A percentile compares a stretch with the other conserved stretches of the same genome.
Evolutionary conservation across 2,797 vertebrate genomes (phyloP).

Genomic region (Bradypus variegatus): DNA sequence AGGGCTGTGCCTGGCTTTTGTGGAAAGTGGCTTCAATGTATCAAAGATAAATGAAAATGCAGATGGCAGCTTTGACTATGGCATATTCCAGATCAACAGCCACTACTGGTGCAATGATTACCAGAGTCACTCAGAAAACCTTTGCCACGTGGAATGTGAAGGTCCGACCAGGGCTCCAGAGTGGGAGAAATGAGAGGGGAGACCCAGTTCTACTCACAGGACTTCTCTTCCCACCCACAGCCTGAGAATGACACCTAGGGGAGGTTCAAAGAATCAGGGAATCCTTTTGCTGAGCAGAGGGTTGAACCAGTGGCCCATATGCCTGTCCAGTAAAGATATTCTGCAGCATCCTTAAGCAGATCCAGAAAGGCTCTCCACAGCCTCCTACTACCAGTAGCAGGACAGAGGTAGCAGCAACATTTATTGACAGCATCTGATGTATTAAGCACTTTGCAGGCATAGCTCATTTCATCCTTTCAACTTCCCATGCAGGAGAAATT

Average conservation of each 20-base stretch:
- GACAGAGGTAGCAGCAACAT: neutral
- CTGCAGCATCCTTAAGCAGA: neutral
- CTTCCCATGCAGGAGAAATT: neutral
- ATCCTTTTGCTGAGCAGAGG: neutral
- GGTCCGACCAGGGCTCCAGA: conserved; percentile 56
- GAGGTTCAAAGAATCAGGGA: neutral
- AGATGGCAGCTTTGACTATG: conserved; percentile 64
- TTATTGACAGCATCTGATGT: neutral
- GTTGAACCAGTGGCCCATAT: neutral
- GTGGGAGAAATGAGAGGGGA: neutral
- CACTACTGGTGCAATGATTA: conserved; percentile 72
- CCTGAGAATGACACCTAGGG: neutral
- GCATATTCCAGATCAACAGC: conserved; percentile 82
- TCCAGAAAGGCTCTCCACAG: neutral
- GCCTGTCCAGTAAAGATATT: neutral
- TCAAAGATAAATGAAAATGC: conserved; percentile 57
- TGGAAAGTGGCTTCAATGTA: conserved; percentile 68
- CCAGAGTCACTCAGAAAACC: conserved; percentile 12
- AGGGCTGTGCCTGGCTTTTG: conserved; percentile 74
- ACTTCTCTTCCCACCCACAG: neutral
- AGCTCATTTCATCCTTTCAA: neutral
- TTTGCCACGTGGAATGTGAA: conserved; percentile 66
- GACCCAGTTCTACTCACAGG: neutral
- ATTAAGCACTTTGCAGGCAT: neutral
- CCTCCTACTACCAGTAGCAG: neutral